Conservation (phyloP, 92 coral and sea anemone species). For the Ricordea florida region DNA sequence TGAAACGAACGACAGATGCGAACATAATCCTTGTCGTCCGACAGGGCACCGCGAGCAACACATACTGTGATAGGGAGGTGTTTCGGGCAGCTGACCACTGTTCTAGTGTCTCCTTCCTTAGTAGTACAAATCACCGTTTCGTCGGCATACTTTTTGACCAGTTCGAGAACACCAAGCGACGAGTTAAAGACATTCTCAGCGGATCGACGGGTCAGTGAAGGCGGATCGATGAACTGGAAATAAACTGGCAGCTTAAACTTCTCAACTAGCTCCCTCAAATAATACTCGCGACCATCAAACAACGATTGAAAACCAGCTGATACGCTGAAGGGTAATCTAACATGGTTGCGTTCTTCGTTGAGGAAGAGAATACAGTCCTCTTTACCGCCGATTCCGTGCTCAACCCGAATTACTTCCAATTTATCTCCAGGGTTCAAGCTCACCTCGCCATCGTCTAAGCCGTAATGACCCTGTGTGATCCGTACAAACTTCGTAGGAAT, state of each 20-base stretch:
- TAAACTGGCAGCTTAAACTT: slow-evolving; percentile 63
- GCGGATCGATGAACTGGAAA: slow-evolving; percentile 82
- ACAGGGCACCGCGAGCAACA: slow-evolving; percentile 84
- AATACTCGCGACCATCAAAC: slow-evolving; percentile 92
- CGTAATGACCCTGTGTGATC: slow-evolving; percentile 86
- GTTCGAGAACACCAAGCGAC: slow-evolving; percentile 69
- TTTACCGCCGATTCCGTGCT: slow-evolving; percentile 43
- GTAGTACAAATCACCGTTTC: slow-evolving; percentile 83
- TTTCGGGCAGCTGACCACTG: slow-evolving; percentile 87
- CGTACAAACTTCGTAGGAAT: slow-evolving; percentile 81
- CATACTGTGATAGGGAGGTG: slow-evolving; percentile 76
- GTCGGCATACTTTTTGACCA: slow-evolving; percentile 65
- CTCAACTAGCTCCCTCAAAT: slow-evolving; percentile 68
- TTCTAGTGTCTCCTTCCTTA: slow-evolving; percentile 55
- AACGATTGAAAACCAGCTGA: slow-evolving; percentile 90
- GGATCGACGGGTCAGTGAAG: slow-evolving; percentile 40
- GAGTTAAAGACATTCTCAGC: slow-evolving; percentile 76
- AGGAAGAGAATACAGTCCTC: slow-evolving; percentile 61
- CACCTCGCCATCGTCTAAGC: slow-evolving; percentile 66
- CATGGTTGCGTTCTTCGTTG: slow-evolving; percentile 67
- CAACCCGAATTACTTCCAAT: slow-evolving; percentile 67
- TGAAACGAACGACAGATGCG: slow-evolving; percentile 82
- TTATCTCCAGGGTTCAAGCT: slow-evolving; percentile 93
- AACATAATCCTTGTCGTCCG: slow-evolving; percentile 87
- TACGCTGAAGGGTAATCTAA: slow-evolving; percentile 73